Percentiles rank a stretch among this genome's conserved stretches.
These are phyloP conservation scores for Cottus gobio DNA, from an alignment of 2,113 vertebrate species.

Conservation along the genomic window DNA sequence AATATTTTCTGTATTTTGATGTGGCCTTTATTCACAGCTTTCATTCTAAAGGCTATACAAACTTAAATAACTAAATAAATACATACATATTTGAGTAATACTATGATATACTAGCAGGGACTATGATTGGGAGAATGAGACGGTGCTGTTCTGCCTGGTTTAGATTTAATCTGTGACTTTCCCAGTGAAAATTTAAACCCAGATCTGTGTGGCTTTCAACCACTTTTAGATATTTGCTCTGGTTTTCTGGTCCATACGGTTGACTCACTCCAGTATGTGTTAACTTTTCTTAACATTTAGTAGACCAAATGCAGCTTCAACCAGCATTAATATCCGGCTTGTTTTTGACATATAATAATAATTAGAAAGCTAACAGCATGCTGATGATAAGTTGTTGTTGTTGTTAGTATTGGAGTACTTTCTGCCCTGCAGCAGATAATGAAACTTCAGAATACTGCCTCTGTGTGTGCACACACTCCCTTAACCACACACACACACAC, in stretches of 20 bases:
- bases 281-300: not conserved
- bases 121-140: not conserved
- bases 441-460: constrained; percentile 24
- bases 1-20: not conserved
- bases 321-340: not conserved
- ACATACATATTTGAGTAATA: not conserved
- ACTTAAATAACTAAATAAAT: not conserved
- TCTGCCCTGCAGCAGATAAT: constrained; percentile 22
- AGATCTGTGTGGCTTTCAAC: not conserved
- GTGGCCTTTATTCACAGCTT: not conserved
- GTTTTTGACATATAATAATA: not conserved
- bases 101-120: not conserved
- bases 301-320: not conserved
- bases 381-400: not conserved
- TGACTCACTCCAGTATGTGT: not conserved
- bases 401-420: constrained; percentile 12
- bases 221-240: not conserved
- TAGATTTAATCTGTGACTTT: not conserved
- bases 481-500: constrained; percentile 10
- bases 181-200: not conserved
- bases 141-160: not conserved
- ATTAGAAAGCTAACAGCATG: not conserved
- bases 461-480: not conserved
- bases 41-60: not conserved
- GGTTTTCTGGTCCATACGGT: not conserved